These are phyloP conservation scores for Xiphorhynchus erythropygius DNA, from an alignment of 2,797 vertebrate genomes.

Conservation along the genomic window DNA sequence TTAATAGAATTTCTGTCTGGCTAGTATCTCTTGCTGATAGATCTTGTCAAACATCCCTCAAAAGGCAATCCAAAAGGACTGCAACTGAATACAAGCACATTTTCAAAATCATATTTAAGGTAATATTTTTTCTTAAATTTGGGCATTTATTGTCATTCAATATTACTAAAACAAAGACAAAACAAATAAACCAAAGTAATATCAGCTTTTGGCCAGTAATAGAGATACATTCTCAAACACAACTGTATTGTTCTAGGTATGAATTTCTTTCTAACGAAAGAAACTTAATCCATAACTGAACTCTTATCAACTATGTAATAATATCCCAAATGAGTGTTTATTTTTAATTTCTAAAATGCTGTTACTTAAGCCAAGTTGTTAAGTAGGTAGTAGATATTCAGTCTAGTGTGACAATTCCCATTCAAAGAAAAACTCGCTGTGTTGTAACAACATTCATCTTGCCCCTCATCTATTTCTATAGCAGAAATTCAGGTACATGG, in stretches of 20 bases:
- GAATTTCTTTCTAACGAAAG: neutral
- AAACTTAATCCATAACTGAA: neutral
- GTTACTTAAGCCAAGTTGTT: neutral
- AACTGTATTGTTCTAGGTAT: neutral
- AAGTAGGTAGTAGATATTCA: neutral
- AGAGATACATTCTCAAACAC: neutral
- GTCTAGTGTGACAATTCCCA: neutral
- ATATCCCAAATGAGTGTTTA: neutral
- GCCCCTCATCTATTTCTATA: neutral
- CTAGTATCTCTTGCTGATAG: neutral
- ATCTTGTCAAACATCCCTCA: neutral
- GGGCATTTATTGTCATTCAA: neutral
- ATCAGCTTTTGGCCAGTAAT: neutral
- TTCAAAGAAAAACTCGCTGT: neutral
- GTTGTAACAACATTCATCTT: neutral
- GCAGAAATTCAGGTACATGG: neutral
- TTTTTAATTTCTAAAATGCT: slow-evolving; percentile 1
- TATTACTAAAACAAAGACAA: neutral
- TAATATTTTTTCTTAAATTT: neutral
- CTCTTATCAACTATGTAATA: neutral
- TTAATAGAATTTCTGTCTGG: neutral
- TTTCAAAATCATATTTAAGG: neutral
- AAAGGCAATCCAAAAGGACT: neutral
- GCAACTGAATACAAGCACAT: neutral
- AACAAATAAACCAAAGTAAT: neutral